Conservation (phyloP, 2,888 invertebrate genomes). For the Archaeoteleia sp. region DNA sequence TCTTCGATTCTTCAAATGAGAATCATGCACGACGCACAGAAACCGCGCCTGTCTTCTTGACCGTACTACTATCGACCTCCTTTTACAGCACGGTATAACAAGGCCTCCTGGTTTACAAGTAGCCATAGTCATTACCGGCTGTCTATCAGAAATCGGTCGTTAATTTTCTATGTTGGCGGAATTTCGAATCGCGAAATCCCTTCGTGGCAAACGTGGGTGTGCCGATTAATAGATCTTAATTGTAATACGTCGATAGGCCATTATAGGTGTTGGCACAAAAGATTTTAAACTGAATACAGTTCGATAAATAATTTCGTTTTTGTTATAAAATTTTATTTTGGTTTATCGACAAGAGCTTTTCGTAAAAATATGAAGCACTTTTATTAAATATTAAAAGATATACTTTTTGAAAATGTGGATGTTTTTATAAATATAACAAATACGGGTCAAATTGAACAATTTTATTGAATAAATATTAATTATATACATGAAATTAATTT, state of each 20-base stretch:
- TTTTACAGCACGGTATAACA: conserved; percentile 22
- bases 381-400: no score
- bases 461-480: no score
- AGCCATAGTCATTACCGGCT: conserved; percentile 36
- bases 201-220: conserved; percentile 1
- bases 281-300: not conserved
- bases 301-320: not conserved
- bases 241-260: not conserved
- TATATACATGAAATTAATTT: no score
- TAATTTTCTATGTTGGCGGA: conserved; percentile 23
- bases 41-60: conserved; percentile 16
- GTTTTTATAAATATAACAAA: no score
- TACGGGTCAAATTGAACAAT: no score
- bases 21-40: conserved; percentile 2
- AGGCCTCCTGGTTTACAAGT: conserved; percentile 16
- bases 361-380: no score
- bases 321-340: no score
- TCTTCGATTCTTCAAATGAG: conserved; percentile 5
- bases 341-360: no score
- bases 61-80: conserved; percentile 23
- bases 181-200: conserved; percentile 6
- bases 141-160: conserved; percentile 26
- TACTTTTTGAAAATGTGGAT: no score
- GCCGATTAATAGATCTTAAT: conserved; percentile 6
- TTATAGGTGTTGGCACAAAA: not conserved